Conservation (phyloP, 2,888 invertebrate species). For the Lithosia quadra region DNA sequence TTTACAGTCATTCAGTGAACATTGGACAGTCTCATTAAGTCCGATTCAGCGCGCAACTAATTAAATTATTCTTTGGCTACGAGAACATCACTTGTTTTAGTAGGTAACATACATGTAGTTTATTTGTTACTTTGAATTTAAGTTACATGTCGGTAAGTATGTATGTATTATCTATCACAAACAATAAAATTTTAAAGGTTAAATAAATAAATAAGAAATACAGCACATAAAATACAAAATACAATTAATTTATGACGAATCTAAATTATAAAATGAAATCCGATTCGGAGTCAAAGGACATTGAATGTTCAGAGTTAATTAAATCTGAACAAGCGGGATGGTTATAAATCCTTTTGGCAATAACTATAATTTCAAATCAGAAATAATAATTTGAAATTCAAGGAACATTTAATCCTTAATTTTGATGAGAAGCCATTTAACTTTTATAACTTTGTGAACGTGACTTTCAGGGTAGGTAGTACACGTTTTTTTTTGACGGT, state of each 20-base stretch:
- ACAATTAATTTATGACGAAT: neutral
- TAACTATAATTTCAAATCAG: neutral
- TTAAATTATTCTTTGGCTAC: constrained; percentile 29
- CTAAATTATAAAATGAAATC: neutral
- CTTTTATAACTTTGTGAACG: neutral
- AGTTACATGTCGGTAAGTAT: too few relatives aligned
- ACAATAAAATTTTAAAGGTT: too few relatives aligned
- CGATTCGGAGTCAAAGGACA: neutral
- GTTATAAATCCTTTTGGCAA: neutral
- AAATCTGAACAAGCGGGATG: neutral
- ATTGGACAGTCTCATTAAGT: constrained; percentile 24
- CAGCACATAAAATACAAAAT: neutral
- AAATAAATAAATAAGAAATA: neutral
- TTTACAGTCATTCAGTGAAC: constrained; percentile 18
- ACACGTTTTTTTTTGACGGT: too few relatives aligned
- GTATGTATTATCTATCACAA: too few relatives aligned
- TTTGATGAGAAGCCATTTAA: neutral
- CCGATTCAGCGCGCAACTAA: constrained; percentile 21
- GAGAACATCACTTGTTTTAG: neutral
- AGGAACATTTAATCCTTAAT: constrained; percentile 1
- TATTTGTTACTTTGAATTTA: neutral
- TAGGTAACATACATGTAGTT: too few relatives aligned
- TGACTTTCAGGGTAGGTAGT: neutral
- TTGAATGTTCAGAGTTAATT: constrained; percentile 3
- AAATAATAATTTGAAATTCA: constrained; percentile 3